Conservation (phyloP, 2,113 vertebrate species). For the Silurus glanis region DNA sequence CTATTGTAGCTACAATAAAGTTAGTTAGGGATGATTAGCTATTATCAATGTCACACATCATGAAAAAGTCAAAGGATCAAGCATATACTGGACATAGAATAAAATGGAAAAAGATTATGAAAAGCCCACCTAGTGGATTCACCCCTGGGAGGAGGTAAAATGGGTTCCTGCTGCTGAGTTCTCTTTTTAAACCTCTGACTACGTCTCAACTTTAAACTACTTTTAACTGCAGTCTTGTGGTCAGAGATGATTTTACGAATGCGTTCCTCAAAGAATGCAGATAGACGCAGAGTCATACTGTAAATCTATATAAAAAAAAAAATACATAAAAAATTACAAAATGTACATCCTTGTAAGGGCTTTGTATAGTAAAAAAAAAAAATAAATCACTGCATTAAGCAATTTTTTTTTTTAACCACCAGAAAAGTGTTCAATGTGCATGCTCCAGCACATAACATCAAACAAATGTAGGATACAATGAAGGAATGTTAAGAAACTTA, state of each 20-base stretch:
- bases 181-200: conserved; percentile 84
- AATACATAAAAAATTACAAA: background rate
- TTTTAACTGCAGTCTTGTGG: conserved; percentile 88
- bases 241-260: conserved; percentile 88
- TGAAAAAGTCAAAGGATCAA: background rate
- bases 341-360: background rate
- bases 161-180: conserved; percentile 69
- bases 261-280: conserved; percentile 91
- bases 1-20: background rate
- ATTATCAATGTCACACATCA: background rate
- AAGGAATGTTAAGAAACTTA: conserved; percentile 46
- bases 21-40: too few relatives aligned
- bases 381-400: background rate
- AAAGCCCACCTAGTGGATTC: conserved; percentile 13
- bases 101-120: background rate
- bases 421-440: background rate
- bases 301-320: conserved; percentile 80
- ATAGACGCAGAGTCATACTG: conserved; percentile 94
- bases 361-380: background rate
- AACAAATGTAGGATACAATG: background rate
- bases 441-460: background rate
- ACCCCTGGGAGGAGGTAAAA: conserved; percentile 3
- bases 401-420: too few relatives aligned
- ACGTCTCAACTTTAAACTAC: conserved; percentile 81
- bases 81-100: background rate